These are phyloP conservation scores for Oriolus oriolus DNA, from an alignment of 2,113 vertebrate genomes.

Conservation along the genomic window DNA sequence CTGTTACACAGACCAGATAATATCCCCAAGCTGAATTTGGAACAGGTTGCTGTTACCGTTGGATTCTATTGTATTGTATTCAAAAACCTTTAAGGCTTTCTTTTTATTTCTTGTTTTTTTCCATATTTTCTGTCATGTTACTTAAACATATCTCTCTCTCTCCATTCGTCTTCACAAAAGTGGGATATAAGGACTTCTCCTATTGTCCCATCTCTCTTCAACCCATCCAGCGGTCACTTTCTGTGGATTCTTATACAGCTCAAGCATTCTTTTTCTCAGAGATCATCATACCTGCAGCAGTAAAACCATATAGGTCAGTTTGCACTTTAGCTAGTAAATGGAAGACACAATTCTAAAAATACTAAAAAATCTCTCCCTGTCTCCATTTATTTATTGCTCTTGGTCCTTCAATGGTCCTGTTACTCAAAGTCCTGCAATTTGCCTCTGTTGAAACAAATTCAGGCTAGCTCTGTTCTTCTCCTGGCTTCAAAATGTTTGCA, in stretches of 20 bases:
- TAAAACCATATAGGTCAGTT: background rate
- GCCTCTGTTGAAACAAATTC: background rate
- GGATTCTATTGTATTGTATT: background rate
- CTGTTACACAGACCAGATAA: background rate
- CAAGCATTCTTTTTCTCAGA: background rate
- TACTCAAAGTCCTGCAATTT: background rate
- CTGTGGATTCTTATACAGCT: background rate
- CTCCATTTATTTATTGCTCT: background rate
- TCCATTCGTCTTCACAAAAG: background rate
- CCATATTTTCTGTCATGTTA: background rate
- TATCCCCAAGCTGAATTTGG: background rate
- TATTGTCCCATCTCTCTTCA: background rate
- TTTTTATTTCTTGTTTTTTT: background rate
- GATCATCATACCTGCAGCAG: background rate
- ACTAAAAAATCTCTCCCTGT: background rate
- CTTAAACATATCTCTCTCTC: background rate
- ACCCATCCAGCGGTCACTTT: background rate
- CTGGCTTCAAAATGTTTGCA: background rate
- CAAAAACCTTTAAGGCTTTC: background rate
- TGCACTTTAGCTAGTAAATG: background rate
- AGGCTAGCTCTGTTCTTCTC: background rate
- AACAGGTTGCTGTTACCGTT: background rate
- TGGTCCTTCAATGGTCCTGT: background rate
- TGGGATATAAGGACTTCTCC: background rate
- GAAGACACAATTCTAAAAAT: background rate